Base-by-base conservation (phyloP, 2,797 vertebrate genomes). In the Typhlichthys subterraneus region DNA sequence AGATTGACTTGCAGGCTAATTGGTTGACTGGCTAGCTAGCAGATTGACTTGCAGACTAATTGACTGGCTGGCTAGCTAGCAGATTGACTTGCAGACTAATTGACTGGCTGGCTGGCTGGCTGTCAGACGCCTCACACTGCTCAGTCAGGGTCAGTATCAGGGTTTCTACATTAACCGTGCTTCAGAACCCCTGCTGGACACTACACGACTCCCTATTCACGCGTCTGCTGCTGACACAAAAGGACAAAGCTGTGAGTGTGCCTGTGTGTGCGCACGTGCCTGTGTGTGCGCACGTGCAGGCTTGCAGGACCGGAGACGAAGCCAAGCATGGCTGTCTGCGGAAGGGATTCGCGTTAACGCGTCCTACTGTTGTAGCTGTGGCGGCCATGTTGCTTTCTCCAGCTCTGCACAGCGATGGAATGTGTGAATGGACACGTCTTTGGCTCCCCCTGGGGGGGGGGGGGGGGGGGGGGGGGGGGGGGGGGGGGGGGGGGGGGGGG, bases 1-100 rank as follows among this genome's bases (percentile, higher is more conserved):
- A 2, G 2, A 8, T 84, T 81, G 84, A 57, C 84, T 87, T 23
- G 90, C 93, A 88, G 88, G 94, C 89, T 23, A 91, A 90, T 64
- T 65, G 73, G 83, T 74, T 79, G 75, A 92, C 79, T 82, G 84
- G 88, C 38, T 0, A 14, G 57, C 75, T 87, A 82, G 86, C 13
- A 2, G 1, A 8, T 31, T 7, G 2, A 19, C 19, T 19, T 19
- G 19, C 19, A 19, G 19, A 2, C 2, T 19, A 19, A 19, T 19
- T 19, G 2, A 83, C 75, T 79, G 75, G 92, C 79, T 82, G 84
- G 88, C 38, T 0, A 13, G 55, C 75, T 87, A 82, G 86, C 13
- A 2, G 2, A 7, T n/a, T n/a, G n/a, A n/a, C 31, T 55, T 23
- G 72, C 14, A 75, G 76, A 5, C 82, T 81, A 83, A 85, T 77